These are phyloP conservation scores for Blennius ocellaris DNA, from an alignment of 2,113 vertebrate species.

Conservation along the genomic window DNA sequence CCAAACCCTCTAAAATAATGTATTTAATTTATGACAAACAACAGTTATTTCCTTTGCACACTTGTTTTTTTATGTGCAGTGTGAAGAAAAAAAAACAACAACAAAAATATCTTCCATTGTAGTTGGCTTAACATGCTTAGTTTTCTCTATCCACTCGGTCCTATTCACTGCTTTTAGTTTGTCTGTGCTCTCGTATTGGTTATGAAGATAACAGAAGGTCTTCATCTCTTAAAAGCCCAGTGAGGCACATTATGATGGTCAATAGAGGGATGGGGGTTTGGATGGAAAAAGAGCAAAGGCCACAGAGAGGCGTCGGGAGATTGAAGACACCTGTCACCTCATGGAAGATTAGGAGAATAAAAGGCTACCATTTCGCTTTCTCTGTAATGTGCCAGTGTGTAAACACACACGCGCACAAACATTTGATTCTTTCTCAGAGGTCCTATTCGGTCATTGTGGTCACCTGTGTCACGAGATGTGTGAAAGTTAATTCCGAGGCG, in stretches of 20 bases:
- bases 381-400: neutral
- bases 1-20: constrained; percentile 1
- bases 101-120: neutral
- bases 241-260: constrained; percentile 29
- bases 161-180: neutral
- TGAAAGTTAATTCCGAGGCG: constrained; percentile 34
- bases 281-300: constrained; percentile 8
- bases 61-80: constrained; percentile 2
- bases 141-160: neutral
- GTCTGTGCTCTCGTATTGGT: neutral
- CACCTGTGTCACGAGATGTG: constrained; percentile 26
- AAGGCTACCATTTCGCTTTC: constrained; percentile 33
- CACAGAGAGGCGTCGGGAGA: neutral
- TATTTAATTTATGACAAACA: constrained; percentile 11
- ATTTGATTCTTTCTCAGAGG: constrained; percentile 17
- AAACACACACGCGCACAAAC: constrained; percentile 3
- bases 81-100: neutral
- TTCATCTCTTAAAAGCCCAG: constrained; percentile 28
- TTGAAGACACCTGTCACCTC: constrained; percentile 21
- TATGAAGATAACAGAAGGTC: constrained; percentile 29
- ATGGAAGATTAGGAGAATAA: constrained; percentile 21
- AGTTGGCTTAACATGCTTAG: neutral
- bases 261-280: constrained; percentile 50
- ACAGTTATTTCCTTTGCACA: neutral
- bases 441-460: constrained; percentile 17